Base-by-base conservation (phyloP, 2,797 vertebrate species). In the Gadopsis bispinosus region DNA sequence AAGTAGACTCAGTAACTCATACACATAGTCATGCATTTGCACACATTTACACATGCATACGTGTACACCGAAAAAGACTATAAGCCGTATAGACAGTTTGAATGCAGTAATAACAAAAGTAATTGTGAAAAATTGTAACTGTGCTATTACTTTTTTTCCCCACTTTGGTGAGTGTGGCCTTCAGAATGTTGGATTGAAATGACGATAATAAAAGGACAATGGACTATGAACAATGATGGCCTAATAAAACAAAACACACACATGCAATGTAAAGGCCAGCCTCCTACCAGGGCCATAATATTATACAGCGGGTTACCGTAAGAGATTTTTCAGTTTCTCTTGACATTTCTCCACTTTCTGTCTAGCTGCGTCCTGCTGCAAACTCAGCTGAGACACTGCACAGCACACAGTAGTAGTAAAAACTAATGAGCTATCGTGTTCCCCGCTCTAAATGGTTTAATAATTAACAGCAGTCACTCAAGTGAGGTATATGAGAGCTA, bases 371-470 rank as follows among this genome's bases (percentile, higher is more conserved):
- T 87, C 75, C 69, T 51, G 78, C 83, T 83, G 87, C 90, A 91
- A 92, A 87, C 75, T 83, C 84, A 75, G 61, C 66, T 37, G 83
- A 83, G 84, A 87, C 73, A 61, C 84, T 59, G 77, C 73, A 60
- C 75, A 84, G 83, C 87, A 86, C 86, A 88, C 67, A 88, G 80
- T 75, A 84, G 83, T 79, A 88, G 86, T 94, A 92, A 91, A 92
- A 93, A 85, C 86, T 91, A 92, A 93, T 91, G 92, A 91, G 87
- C 88, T 92, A 87, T 92, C 87, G 87, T 88, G 91, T 91, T 86
- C 78, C 80, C 73, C 35, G 73, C 92, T 91, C 86, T 85, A 84
- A 92, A 86, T 83, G 90, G 88, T 89, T 92, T 90, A 79, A 89
- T 92, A 93, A 94, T 93, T 93, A 93, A 92, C 83, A 91, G 84